phyloP scores from a whole-genome alignment of 64 coral and sea anemone genomes.

The Dendronephthya gigantea region DNA sequence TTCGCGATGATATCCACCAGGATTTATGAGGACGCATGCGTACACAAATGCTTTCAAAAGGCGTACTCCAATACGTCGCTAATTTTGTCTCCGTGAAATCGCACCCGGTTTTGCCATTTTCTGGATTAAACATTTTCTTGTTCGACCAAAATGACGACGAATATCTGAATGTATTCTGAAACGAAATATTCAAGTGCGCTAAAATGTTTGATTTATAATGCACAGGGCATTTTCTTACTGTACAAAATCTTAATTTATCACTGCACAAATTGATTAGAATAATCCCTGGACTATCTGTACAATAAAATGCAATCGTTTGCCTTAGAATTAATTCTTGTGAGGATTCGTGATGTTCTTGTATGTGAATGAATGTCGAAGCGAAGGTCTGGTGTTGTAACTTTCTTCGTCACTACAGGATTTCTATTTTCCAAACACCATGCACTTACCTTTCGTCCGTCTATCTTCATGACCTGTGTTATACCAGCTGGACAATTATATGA shows the following conservation, averaged over 20 bases:
- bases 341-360: no score
- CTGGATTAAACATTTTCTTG: not conserved
- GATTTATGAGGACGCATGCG: not conserved
- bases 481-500: not conserved
- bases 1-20: not conserved
- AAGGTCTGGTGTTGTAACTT: no score
- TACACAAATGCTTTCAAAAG: not conserved
- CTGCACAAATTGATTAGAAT: no score
- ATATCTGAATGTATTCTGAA: not conserved
- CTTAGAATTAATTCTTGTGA: no score
- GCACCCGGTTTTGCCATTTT: not conserved
- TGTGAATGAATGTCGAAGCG: no score
- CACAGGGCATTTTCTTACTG: no score
- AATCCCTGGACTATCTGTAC: no score
- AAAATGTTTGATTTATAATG: no score
- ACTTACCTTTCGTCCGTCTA: not conserved
- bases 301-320: no score
- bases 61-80: not conserved
- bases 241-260: no score
- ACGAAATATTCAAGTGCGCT: not conserved
- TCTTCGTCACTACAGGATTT: no score
- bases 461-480: slow-evolving; percentile 2
- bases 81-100: not conserved
- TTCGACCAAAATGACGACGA: not conserved
- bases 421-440: not conserved